phyloP scores from a whole-genome alignment of 2,888 invertebrate species.

The Seira ritae region DNA sequence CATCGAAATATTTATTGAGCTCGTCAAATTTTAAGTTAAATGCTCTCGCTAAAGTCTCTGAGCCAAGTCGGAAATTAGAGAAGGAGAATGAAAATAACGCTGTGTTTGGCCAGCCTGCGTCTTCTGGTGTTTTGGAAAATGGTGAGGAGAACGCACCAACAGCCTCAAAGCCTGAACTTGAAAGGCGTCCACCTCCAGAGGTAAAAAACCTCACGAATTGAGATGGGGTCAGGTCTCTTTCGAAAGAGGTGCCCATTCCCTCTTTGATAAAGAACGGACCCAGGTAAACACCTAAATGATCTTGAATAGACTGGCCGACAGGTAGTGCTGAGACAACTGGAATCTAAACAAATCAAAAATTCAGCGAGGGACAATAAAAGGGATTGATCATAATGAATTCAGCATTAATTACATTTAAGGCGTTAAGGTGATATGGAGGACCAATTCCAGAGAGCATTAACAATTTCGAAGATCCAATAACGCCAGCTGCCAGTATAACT shows the following conservation, averaged over 20 bases:
- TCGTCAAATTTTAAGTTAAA: conserved; percentile 65
- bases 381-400: neutral
- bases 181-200: conserved; percentile 59
- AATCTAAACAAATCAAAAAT: conserved; percentile 48
- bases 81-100: conserved; percentile 41
- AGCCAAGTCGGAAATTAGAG: conserved; percentile 48
- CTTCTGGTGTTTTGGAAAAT: conserved; percentile 63
- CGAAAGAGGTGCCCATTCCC: conserved; percentile 40
- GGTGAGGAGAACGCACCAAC: conserved; percentile 62
- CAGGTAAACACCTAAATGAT: conserved; percentile 23
- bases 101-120: conserved; percentile 68
- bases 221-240: conserved; percentile 56
- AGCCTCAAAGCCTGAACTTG: conserved; percentile 57
- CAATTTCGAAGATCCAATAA: neutral
- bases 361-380: too few species aligned
- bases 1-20: conserved; percentile 47
- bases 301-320: neutral
- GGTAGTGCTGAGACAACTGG: conserved; percentile 54
- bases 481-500: conserved; percentile 11
- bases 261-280: conserved; percentile 60
- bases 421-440: neutral
- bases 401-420: neutral
- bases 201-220: conserved; percentile 55
- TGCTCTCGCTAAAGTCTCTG: conserved; percentile 42
- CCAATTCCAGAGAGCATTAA: conserved; percentile 20